Evolutionary conservation across 2,797 vertebrate species (phyloP).

Genomic region (Pteronotus mesoamericanus): DNA sequence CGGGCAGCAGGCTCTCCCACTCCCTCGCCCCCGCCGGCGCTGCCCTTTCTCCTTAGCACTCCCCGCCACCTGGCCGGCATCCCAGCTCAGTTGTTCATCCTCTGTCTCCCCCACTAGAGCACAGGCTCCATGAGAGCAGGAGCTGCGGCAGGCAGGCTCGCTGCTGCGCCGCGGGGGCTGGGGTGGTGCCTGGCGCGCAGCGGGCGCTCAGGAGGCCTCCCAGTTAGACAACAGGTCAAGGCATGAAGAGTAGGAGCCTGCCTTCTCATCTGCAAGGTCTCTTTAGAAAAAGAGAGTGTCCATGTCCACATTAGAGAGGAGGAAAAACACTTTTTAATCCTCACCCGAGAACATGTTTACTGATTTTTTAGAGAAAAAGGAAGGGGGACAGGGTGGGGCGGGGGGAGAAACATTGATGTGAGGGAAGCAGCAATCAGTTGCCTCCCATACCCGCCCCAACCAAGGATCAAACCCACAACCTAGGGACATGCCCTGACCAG

Average conservation of each 20-base stretch:
- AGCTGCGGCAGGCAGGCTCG: background rate
- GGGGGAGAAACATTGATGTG: too few species aligned
- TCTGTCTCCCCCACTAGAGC: background rate
- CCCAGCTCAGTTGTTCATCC: background rate
- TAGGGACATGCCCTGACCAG: background rate
- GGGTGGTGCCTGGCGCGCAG: background rate
- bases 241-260: background rate
- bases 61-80: background rate
- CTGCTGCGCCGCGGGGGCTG: too few species aligned
- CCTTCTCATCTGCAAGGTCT: background rate
- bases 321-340: background rate
- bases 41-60: background rate
- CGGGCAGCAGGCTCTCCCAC: background rate
- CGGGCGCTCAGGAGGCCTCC: background rate
- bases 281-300: background rate
- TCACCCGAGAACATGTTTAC: background rate
- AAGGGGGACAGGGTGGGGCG: too few species aligned
- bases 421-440: background rate
- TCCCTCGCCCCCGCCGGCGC: background rate
- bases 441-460: background rate
- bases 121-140: background rate
- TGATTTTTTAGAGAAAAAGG: background rate
- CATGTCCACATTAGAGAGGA: background rate
- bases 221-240: background rate
- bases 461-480: background rate